Evolutionary conservation across 2,888 invertebrate species (phyloP), one percentile per base, ranked within the genome.

Genomic region (Nezara viridula): DNA sequence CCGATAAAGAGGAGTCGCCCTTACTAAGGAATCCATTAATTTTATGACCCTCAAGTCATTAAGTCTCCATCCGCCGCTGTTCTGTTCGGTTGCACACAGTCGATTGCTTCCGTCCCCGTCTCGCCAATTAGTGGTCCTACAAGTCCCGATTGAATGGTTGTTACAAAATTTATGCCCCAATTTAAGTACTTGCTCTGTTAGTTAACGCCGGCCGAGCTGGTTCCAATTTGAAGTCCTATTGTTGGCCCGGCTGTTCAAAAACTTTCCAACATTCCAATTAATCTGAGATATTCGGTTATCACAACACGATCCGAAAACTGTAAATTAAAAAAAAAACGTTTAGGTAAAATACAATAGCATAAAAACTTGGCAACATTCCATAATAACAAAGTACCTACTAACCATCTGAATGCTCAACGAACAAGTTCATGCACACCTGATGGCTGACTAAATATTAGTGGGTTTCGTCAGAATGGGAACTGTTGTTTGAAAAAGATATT

Each of bases 21-120:
- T 81, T 44, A n/a, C 81, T 81, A 81, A 47, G 81, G 81, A 40
- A 81, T 81, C 81, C 44, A 47, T 81, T 81, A 73, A 73, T 73
- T 73, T 73, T 73, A 73, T 73, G 66, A 73, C 32, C 81, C 44
- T 44, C 24, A 37, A 40, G 81, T 81, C 81, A 81, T 81, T 81
- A 81, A 81, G 44, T 47, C 44, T 12, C 81, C 81, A 81, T 81
- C 44, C 81, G 81, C 81, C 19, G 24, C 44, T 44, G 44, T 44
- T 44, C 44, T 81, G 44, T 81, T 81, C 66, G 66, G 66, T 73
- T 73, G 19, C 66, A 73, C 66, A 27, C 37, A 73, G 66, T 44
- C 81, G 44, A 81, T 81, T 47, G 81, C 81, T 81, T 81, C 81
- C 44, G n/a, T 44, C 10, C 40, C 44, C 44, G 81, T 24, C n/a